Evolutionary conservation across 2,113 vertebrate genomes (phyloP), one percentile per base, ranked within the genome.

Genomic region (Charadrius vociferus): DNA sequence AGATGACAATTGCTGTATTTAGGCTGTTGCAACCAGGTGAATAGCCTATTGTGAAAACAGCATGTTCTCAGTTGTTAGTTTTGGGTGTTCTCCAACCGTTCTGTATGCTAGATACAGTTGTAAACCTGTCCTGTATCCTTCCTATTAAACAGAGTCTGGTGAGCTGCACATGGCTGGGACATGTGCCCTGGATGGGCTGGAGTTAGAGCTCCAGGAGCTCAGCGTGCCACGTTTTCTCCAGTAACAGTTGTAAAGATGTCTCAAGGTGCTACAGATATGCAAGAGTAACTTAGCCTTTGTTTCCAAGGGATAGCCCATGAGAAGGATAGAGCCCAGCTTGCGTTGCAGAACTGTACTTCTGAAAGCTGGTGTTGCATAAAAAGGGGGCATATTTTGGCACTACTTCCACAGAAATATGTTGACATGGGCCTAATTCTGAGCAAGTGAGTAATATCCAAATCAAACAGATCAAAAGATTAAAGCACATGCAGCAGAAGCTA

Each of bases 181-280:
- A 2, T 1, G 10, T 73, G 37, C 29, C 36, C 17, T 81, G 74
- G 10, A 5, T 0, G 4, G 6, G 18, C 47, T 43, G 30, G 37
- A 78, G 34, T 50, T 58, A 27, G 9, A 68, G 12, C 16, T 49
- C 29, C 4, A 2, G 68, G 29, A 81, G 49, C 27, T 41, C 56
- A 45, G 16, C 1, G 4, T 83, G 32, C 19, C 1, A 1, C 3
- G 0, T 27, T 39, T 63, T 55, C 34, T 24, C 10, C 24, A 37
- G 43, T 29, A 65, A 27, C 9, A 32, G 14, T 22, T 83, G 19
- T 32, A 55, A 67, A 49, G 34, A 4, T 45, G 37, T 53, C 29
- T 37, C 8, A 9, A 41, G 74, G 29, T 29, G 14, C 58, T 78
- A 52, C 59, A 56, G 50, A n/a, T 70, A 12, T 27, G 32, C 13